phyloP scores from a whole-genome alignment of 37 sponge, comb jelly and placozoan species.

The Tethya wilhelma region DNA sequence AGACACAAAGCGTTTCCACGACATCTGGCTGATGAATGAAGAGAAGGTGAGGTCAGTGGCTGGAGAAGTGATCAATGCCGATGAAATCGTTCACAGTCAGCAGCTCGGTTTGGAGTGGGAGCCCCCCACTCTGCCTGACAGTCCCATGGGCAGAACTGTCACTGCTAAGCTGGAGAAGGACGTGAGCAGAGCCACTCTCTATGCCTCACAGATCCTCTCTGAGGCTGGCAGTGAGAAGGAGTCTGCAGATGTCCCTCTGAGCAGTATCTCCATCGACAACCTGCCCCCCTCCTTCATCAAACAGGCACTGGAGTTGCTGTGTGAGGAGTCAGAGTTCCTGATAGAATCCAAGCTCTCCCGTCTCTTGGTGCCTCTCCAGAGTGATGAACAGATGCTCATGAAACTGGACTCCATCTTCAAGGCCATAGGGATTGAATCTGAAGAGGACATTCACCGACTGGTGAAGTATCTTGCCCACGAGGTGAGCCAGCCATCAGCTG shows the following conservation, averaged over 20 bases:
- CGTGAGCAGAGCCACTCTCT: slow-evolving; percentile 59
- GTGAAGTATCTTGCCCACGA: slow-evolving; percentile 70
- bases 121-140: slow-evolving; percentile 42
- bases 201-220: slow-evolving; percentile 73
- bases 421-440: slow-evolving; percentile 82
- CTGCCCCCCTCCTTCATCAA: too few relatives aligned
- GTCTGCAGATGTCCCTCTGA: neutral
- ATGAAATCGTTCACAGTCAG: slow-evolving; percentile 83
- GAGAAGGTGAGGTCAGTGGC: slow-evolving; percentile 64
- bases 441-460: slow-evolving; percentile 88
- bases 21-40: slow-evolving; percentile 98
- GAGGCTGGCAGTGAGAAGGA: slow-evolving; percentile 29
- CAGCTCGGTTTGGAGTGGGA: slow-evolving; percentile 91
- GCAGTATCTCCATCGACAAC: too few relatives aligned
- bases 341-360: slow-evolving; percentile 83
- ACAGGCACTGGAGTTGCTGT: slow-evolving; percentile 72
- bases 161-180: neutral
- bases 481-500: slow-evolving; percentile 4
- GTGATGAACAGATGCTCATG: slow-evolving; percentile 94
- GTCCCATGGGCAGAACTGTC: slow-evolving; percentile 48
- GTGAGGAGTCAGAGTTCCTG: slow-evolving; percentile 80
- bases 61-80: slow-evolving; percentile 72
- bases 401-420: slow-evolving; percentile 98
- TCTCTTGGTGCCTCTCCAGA: slow-evolving; percentile 85
- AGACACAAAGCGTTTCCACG: slow-evolving; percentile 84